Base-by-base conservation (phyloP, 2,113 vertebrate genomes). In the Emydura subglobosa region DNA sequence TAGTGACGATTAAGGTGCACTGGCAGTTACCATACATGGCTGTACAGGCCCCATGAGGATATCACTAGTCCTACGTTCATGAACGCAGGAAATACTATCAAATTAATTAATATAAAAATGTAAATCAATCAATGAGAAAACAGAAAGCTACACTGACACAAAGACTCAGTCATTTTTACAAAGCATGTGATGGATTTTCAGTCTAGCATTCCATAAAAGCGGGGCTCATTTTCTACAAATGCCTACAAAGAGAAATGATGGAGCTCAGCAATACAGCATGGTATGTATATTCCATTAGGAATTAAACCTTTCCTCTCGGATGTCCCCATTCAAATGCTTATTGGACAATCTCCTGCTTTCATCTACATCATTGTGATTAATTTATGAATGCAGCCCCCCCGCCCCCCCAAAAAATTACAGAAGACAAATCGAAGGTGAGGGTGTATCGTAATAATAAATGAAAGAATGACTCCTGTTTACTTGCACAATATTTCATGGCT, bases 391-490 rank as follows among this genome's bases (percentile, higher is more conserved):
- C 91, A 39, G 90, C 57, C 51, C 3, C 13, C 29, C n/a, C n/a
- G 6, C 31, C 61, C 13, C 31, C 31, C 27, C 5, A 47, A 47
- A 47, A 47, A 98, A 98, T 95, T 97, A 98, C 53, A 93, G 94
- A 95, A 97, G 86, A 97, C 92, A 96, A 98, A 91, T 92, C 83
- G 96, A 96, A 97, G 98, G 97, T 97, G 97, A 97, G 79, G 95
- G 90, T 24, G 14, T 92, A 93, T 97, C 97, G 96, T 96, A 98
- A 97, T 96, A 98, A 98, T 98, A 98, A 98, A 98, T 97, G 97
- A 97, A 98, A 98, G 97, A 97, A 98, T 94, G 98, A 97, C 94
- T 97, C 96, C 97, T 96, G 94, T 94, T 96, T 98, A 97, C 97
- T 95, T 95, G 92, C 94, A 93, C 96, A 95, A 91, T 95, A 98